Evolutionary conservation across 2,113 vertebrate species (phyloP), one percentile per base, ranked within the genome.

Genomic region (Ictalurus furcatus): DNA sequence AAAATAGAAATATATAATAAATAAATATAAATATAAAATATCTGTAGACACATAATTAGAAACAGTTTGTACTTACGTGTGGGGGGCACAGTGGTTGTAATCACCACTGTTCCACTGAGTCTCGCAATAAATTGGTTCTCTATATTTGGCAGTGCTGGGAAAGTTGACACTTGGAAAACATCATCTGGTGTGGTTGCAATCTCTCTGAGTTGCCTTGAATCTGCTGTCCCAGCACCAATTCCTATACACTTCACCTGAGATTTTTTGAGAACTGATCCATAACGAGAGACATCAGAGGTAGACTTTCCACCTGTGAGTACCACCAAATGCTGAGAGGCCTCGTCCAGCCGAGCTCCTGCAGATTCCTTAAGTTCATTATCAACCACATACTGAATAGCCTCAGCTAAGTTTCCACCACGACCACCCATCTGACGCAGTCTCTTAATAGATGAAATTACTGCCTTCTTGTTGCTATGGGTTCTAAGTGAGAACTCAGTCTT

Each of bases 291-390:
- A 0, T 98, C 97, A 13, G 97, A 96, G 69, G 96, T 91, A 4
- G 98, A 98, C 2, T 90, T 94, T 85, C 96, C 98, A 76, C 97
- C 97, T 0, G 98, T 97, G 73, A 99, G 95, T 82, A 99, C 94
- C 0, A 99, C 96, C 34, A 99, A 95, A 91, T 99, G 96, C 90
- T 99, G 98, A 54, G 98, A 98, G 37, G 98, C 96, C 0, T 97
- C 97, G 89, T 95, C 88, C 73, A 93, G 95, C 61, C 98, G 96
- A 92, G 97, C 96, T 5, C 98, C 98, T 0, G 97, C 94, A 5
- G 96, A 95, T 89, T 95, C 93, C 84, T 96, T 96, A 58, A 99
- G 95, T 89, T 98, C 94, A 59, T 96, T 97, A 71, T 93, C 93
- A 0, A 96, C 93, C 19, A 98, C 97, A 0, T 95, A 95, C 6